These are phyloP conservation scores for Colaptes auratus DNA, from an alignment of 2,113 vertebrate species.

Conservation along the genomic window DNA sequence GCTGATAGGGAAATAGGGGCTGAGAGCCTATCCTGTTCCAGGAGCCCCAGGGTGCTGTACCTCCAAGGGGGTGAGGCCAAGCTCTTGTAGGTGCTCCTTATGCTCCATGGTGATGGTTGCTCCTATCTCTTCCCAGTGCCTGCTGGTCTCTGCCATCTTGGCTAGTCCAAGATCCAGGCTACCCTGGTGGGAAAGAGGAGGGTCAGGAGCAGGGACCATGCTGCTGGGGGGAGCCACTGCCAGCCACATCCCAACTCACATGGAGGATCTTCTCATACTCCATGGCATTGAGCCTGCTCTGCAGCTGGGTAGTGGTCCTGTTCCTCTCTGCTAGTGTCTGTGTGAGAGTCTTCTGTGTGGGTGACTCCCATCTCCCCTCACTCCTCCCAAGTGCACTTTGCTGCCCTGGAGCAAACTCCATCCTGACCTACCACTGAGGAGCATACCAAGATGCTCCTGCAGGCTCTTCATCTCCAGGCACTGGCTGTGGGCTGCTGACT, in stretches of 20 bases:
- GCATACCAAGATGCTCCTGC: too few species aligned
- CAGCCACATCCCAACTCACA: constrained; percentile 38
- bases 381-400: too few species aligned
- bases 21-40: background rate
- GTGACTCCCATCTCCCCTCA: too few species aligned
- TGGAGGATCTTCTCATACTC: constrained; percentile 78
- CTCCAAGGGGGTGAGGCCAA: constrained; percentile 74
- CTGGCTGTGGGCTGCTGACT: too few species aligned
- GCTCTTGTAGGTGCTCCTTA: constrained; percentile 72
- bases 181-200: constrained; percentile 25
- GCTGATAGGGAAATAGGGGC: background rate
- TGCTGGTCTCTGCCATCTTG: constrained; percentile 60
- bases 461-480: too few species aligned
- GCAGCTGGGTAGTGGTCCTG: constrained; percentile 67
- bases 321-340: constrained; percentile 68
- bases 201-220: background rate
- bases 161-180: constrained; percentile 75
- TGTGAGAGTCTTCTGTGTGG: constrained; percentile 18
- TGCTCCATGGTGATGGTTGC: constrained; percentile 40
- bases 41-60: background rate
- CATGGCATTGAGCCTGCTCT: constrained; percentile 68
- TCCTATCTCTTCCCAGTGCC: constrained; percentile 59
- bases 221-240: background rate
- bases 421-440: too few species aligned
- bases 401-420: too few species aligned